Conservation (phyloP, 37 sponge, comb jelly and placozoan genomes). For the Hexactinellida sp. region DNA sequence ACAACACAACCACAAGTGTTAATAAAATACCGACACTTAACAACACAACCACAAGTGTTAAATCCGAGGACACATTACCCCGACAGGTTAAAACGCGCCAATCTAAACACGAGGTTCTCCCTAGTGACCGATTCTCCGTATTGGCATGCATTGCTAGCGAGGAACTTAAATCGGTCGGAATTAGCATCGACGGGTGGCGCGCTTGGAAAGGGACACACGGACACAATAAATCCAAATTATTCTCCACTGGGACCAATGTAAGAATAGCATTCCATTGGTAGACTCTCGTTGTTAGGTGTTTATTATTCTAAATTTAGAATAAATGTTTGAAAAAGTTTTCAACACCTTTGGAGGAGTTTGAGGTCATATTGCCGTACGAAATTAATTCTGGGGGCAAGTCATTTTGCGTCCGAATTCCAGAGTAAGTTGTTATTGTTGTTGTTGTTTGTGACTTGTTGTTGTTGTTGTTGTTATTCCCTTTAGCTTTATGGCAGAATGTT, state of each 20-base stretch:
- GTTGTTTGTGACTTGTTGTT: too few relatives aligned
- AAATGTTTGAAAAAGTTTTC: background rate
- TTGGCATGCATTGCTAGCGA: constrained; percentile 4
- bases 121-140: constrained; percentile 1
- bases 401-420: background rate
- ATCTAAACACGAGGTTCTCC: background rate
- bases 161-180: background rate
- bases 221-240: background rate
- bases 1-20: background rate
- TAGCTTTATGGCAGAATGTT: constrained; percentile 2
- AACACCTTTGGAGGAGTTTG: background rate
- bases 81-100: background rate
- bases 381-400: background rate
- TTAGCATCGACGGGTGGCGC: background rate
- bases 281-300: background rate
- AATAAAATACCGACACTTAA: background rate
- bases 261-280: background rate
- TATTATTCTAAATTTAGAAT: background rate
- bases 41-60: background rate
- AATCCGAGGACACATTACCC: background rate
- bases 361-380: background rate
- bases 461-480: too few relatives aligned
- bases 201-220: constrained; percentile 2
- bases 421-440: background rate
- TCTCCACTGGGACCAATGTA: background rate